Evolutionary conservation across 1,140 invertebrate species (phyloP).

Genomic region (Microplitis demolitor): DNA sequence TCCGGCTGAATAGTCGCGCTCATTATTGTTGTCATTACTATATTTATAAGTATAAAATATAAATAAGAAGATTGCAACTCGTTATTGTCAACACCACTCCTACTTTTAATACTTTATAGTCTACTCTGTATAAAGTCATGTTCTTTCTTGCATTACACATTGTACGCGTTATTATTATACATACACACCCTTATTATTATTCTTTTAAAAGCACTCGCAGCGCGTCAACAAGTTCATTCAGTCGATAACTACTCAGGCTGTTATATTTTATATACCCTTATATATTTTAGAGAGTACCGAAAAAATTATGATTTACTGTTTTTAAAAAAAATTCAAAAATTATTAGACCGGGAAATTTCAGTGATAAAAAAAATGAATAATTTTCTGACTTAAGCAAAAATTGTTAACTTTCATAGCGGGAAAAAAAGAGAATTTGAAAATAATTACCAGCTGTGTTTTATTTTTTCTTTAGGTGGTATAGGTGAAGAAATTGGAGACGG

Average conservation of each 20-base stretch:
- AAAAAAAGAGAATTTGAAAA: neutral
- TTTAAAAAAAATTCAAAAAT: no score
- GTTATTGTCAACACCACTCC: neutral
- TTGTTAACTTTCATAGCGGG: neutral
- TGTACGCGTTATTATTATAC: neutral
- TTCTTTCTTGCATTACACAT: neutral
- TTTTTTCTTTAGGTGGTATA: conserved; percentile 54
- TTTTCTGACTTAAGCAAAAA: neutral
- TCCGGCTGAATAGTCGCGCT: neutral
- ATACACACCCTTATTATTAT: no score
- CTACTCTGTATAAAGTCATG: neutral
- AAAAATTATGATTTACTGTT: no score
- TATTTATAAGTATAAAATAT: neutral
- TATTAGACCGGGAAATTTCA: no score
- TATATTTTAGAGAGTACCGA: no score
- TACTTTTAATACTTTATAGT: neutral
- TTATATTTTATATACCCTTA: no score
- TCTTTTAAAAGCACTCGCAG: no score
- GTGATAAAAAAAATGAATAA: no score
- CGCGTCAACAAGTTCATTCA: no score
- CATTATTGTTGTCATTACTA: no score
- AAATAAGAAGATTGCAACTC: neutral
- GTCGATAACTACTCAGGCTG: no score
- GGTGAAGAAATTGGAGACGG: conserved; percentile 53
- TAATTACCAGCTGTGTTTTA: conserved; percentile 65